Evolutionary conservation across 2,888 invertebrate genomes (phyloP).

Genomic region (Lasioglossum villosulum): DNA sequence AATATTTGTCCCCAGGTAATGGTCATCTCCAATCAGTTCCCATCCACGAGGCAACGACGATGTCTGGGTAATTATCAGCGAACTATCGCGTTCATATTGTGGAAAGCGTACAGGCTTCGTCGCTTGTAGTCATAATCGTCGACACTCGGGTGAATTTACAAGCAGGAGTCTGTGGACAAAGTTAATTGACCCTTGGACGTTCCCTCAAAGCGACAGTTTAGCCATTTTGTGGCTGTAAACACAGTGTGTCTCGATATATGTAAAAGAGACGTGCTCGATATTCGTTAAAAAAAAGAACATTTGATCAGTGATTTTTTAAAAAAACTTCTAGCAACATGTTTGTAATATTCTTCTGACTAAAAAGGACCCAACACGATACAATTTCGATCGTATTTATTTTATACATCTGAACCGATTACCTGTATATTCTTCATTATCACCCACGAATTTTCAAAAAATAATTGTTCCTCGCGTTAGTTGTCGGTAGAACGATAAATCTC

Average conservation of each 20-base stretch:
- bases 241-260: too few species aligned
- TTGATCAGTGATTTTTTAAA: background rate
- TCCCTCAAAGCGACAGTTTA: too few species aligned
- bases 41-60: background rate
- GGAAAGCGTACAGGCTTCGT: background rate
- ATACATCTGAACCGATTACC: too few species aligned
- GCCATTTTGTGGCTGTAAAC: too few species aligned
- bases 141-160: background rate
- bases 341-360: background rate
- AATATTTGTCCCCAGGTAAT: conserved; percentile 7
- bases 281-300: background rate
- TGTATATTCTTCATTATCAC: too few species aligned
- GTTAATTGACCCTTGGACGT: too few species aligned
- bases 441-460: background rate
- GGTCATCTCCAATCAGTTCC: background rate
- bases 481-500: background rate
- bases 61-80: background rate
- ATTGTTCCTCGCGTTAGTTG: background rate
- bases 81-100: background rate
- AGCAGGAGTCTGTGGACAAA: background rate
- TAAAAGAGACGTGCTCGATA: too few species aligned
- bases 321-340: background rate
- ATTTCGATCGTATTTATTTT: too few species aligned
- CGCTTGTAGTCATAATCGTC: background rate
- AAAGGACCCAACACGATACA: too few species aligned